Base-by-base conservation (phyloP, 2,113 vertebrate species). In the Hemicordylus capensis region DNA sequence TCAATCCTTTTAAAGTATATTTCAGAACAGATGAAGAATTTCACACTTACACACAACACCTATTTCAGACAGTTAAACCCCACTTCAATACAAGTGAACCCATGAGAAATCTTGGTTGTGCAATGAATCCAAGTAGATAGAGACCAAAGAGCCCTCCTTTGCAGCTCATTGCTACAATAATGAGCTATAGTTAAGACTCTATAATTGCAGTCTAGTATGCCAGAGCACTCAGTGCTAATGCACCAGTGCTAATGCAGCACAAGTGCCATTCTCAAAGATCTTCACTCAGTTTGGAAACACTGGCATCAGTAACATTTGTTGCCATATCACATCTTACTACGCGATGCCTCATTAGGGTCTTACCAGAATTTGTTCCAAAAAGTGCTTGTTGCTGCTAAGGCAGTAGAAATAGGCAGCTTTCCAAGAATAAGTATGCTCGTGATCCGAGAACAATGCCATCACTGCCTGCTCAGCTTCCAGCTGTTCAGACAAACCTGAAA, bases 311-410 rank as follows among this genome's bases (percentile, higher is more conserved):
- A 80, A 83, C 1, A 89, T 74, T 20, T 31, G 59, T 44, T 42
- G 10, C 0, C n/a, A n/a, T n/a, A n/a, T 80, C 6, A 20, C n/a
- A 14, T 10, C 63, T 89, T 87, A n/a, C 84, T 82, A 34, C 67
- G 22, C 44, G 44, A 46, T 74, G 48, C 39, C 84, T 72, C 58
- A 89, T 87, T 80, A 89, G 37, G 78, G 79, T 66, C 96, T 63
- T 96, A 99, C 98, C 97, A 99, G 91, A 87, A 99, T 96, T 93
- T 98, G 98, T 88, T 99, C 98, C 6, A 99, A 96, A 93, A 99
- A 99, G 95, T 99, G 98, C 86, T 98, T 99, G 89, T 92, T 97
- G 88, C 96, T 98, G 89, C 94, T 98, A 88, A 98, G 96, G 94
- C 97, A 99, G 94, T 99, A 98, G 91, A 99, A 99, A 90, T 97